phyloP scores from a whole-genome alignment of 2,888 invertebrate genomes.

The Drosophila pseudotakahashii region DNA sequence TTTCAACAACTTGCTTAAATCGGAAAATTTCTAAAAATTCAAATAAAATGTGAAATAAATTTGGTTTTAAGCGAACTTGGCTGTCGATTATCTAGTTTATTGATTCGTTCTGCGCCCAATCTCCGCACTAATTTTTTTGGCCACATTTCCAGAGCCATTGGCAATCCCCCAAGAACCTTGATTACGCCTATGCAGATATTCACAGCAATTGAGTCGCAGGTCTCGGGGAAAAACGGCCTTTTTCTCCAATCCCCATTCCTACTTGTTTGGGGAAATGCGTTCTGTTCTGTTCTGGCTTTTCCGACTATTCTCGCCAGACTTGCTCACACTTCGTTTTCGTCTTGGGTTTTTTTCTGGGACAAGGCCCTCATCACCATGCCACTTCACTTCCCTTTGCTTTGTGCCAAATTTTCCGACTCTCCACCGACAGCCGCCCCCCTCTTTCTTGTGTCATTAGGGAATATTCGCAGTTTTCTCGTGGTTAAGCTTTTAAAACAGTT shows the following conservation, averaged over 20 bases:
- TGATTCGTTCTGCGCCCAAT: neutral
- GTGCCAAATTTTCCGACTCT: slow-evolving; percentile 41
- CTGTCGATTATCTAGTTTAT: neutral
- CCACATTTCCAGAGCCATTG: slow-evolving; percentile 27
- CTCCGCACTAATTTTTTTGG: neutral
- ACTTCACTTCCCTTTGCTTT: slow-evolving; percentile 28
- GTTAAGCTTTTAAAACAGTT: slow-evolving; percentile 79
- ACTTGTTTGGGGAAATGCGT: slow-evolving; percentile 20
- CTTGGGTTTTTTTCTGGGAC: slow-evolving; percentile 8
- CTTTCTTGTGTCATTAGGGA: slow-evolving; percentile 73
- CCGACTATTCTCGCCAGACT: slow-evolving; percentile 36
- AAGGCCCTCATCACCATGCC: slow-evolving; percentile 25
- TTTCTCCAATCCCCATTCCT: neutral
- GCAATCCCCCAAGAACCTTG: slow-evolving; percentile 34
- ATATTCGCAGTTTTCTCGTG: slow-evolving; percentile 74
- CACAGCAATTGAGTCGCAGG: slow-evolving; percentile 39
- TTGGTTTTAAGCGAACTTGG: neutral
- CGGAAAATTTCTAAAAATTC: no score
- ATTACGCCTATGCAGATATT: slow-evolving; percentile 45
- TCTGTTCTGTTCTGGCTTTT: slow-evolving; percentile 13
- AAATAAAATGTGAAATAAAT: neutral
- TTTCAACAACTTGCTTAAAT: no score
- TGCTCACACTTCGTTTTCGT: slow-evolving; percentile 3
- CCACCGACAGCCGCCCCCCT: slow-evolving; percentile 16
- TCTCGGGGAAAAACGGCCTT: slow-evolving; percentile 10